Conservation (phyloP, 2,113 vertebrate genomes). For the Poecilia latipinna region DNA sequence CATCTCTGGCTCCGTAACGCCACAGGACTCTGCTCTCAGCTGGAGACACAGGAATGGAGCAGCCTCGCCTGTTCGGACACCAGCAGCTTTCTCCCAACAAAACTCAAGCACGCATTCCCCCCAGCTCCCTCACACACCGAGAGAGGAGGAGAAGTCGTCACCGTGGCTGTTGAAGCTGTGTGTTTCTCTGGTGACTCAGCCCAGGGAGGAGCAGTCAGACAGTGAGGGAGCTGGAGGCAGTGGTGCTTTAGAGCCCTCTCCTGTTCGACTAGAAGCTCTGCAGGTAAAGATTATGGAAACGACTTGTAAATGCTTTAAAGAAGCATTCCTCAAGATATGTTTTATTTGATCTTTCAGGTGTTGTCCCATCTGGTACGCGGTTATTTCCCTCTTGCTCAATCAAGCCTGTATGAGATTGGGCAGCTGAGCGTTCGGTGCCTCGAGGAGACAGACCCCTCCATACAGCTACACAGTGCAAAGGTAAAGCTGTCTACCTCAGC, state of each 20-base stretch:
- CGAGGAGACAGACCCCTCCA: slow-evolving; percentile 86
- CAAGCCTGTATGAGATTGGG: slow-evolving; percentile 86
- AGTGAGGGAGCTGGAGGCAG: slow-evolving; percentile 70
- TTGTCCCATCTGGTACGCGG: slow-evolving; percentile 91
- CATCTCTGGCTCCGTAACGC: slow-evolving; percentile 60
- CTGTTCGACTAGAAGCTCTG: slow-evolving; percentile 90
- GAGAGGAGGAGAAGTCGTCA: slow-evolving; percentile 38
- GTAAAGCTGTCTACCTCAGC: slow-evolving; percentile 67
- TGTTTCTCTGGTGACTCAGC: slow-evolving; percentile 82
- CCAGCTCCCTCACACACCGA: slow-evolving; percentile 30
- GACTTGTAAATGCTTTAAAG: neutral
- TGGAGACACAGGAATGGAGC: slow-evolving; percentile 76
- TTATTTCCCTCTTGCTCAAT: slow-evolving; percentile 87
- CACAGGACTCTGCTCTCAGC: slow-evolving; percentile 64
- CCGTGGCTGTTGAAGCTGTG: slow-evolving; percentile 92
- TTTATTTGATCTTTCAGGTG: slow-evolving; percentile 78
- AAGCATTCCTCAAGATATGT: neutral
- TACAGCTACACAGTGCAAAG: slow-evolving; percentile 95
- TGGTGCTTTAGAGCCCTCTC: slow-evolving; percentile 83
- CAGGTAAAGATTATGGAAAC: slow-evolving; percentile 81
- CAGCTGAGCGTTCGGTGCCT: slow-evolving; percentile 91
- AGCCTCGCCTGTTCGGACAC: slow-evolving; percentile 48
- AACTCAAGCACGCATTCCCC: slow-evolving; percentile 46
- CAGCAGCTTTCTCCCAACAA: slow-evolving; percentile 6
- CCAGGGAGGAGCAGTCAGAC: slow-evolving; percentile 87